Evolutionary conservation across 2,888 invertebrate species (phyloP).

Genomic region (Aelia acuminata): DNA sequence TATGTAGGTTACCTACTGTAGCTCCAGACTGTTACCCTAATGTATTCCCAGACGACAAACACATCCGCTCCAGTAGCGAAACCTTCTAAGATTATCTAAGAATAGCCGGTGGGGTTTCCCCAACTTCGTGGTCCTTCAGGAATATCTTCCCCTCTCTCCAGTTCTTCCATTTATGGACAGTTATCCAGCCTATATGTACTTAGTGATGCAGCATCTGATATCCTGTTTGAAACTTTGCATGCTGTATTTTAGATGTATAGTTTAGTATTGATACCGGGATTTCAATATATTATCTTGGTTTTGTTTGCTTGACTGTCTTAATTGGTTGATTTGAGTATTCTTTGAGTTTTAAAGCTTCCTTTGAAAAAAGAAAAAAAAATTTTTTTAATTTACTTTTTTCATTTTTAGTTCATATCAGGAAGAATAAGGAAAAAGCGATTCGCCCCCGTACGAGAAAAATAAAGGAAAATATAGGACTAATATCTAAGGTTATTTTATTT

Average conservation of each 20-base stretch:
- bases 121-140: neutral
- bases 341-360: neutral
- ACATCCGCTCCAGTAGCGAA: neutral
- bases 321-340: neutral
- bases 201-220: neutral
- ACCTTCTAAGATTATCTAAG: neutral
- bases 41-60: no score
- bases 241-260: neutral
- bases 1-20: no score
- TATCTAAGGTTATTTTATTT: conserved; percentile 17
- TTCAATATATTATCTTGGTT: neutral
- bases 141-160: neutral
- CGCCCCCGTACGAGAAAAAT: neutral
- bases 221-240: neutral
- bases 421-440: neutral
- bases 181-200: neutral
- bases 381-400: neutral
- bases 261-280: neutral
- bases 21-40: no score
- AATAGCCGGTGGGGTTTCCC: neutral
- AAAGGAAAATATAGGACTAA: conserved; percentile 3
- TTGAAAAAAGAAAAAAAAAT: neutral
- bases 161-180: neutral
- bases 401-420: conserved; percentile 18
- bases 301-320: neutral